Percentiles rank a stretch among this genome's conserved stretches.
phyloP scores from a whole-genome alignment of 2,888 invertebrate genomes.

The Eupsilia transversa region DNA sequence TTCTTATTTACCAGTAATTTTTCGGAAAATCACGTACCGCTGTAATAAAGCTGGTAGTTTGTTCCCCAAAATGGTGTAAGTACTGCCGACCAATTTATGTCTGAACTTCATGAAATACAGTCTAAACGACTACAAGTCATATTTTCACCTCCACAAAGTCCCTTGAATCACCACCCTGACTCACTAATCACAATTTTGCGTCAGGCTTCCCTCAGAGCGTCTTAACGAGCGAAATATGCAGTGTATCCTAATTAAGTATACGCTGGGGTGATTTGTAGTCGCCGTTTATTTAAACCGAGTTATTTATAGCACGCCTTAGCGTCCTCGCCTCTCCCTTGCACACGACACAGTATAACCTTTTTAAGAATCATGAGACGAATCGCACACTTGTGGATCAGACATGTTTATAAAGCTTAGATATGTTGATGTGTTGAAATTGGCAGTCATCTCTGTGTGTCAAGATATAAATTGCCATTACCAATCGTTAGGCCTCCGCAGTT shows the following conservation, averaged over 20 bases:
- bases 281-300: conserved; percentile 70
- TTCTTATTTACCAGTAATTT: too few relatives aligned
- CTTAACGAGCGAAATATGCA: conserved; percentile 67
- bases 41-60: neutral
- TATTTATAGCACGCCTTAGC: conserved; percentile 74
- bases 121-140: conserved; percentile 8
- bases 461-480: neutral
- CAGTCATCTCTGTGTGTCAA: neutral
- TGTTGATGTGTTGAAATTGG: conserved; percentile 1
- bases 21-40: neutral
- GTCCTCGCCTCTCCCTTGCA: conserved; percentile 57
- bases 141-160: conserved; percentile 20
- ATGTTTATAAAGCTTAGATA: conserved; percentile 8
- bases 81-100: neutral
- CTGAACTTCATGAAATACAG: neutral
- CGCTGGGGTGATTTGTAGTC: conserved; percentile 72
- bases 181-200: conserved; percentile 52
- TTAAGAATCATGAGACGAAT: conserved; percentile 54
- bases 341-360: conserved; percentile 61
- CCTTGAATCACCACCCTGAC: conserved; percentile 24
- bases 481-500: neutral
- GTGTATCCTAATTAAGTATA: conserved; percentile 73
- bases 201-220: conserved; percentile 44
- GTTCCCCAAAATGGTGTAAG: neutral
- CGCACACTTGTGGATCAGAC: conserved; percentile 42